Evolutionary conservation across 2,797 vertebrate genomes (phyloP).

Genomic region (Apodemus agrarius): DNA sequence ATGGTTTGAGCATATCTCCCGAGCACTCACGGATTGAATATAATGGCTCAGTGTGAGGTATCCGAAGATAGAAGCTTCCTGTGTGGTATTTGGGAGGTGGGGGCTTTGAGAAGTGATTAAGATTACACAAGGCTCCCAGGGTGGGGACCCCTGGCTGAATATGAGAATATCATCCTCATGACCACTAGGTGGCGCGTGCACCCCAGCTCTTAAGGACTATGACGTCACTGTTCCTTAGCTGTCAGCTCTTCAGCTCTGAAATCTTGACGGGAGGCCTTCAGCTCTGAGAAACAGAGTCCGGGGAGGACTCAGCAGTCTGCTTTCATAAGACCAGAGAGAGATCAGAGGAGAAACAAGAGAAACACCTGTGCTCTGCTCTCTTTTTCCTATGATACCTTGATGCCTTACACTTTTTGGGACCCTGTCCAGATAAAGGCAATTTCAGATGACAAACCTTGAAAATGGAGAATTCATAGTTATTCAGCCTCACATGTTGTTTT

Average conservation of each 20-base stretch:
- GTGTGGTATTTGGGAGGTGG: too few relatives aligned
- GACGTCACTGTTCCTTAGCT: not conserved
- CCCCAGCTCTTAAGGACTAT: not conserved
- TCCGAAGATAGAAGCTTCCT: not conserved
- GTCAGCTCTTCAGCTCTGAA: not conserved
- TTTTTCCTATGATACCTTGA: not conserved
- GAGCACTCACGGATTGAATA: not conserved
- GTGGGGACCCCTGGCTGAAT: not conserved
- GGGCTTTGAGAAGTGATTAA: not conserved
- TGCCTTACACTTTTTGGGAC: too few relatives aligned
- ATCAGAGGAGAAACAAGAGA: not conserved
- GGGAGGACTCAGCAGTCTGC: not conserved
- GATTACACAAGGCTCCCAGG: not conserved
- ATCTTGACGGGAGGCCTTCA: not conserved
- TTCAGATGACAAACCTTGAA: not conserved
- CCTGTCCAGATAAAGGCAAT: not conserved
- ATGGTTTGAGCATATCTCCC: not conserved
- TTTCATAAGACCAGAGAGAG: not conserved
- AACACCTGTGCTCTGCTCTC: not conserved
- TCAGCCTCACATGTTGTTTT: not conserved
- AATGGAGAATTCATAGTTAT: not conserved
- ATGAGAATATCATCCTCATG: not conserved
- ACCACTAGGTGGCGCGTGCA: not conserved
- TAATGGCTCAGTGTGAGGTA: not conserved
- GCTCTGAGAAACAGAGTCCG: not conserved